Base-by-base conservation (phyloP, 2,797 vertebrate genomes). In the Bovichtus diacanthus region DNA sequence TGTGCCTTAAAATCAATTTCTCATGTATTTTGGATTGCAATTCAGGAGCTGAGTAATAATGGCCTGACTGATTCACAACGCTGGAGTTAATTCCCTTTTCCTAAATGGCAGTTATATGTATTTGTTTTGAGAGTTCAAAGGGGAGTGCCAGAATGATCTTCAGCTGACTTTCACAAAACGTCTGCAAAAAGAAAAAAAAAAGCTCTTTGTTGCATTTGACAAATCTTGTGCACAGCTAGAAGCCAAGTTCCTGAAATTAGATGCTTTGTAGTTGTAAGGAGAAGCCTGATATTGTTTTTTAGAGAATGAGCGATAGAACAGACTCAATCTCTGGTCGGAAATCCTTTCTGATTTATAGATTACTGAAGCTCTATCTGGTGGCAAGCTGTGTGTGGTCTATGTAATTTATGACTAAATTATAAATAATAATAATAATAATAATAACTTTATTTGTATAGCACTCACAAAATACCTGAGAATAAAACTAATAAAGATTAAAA, bases 31-130 rank as follows among this genome's bases (percentile, higher is more conserved):
- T 70, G 63, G 80, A 79, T 82, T 62, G 71, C 50, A 61, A 85
- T 82, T 84, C 67, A 88, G 78, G 61, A 60, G 65, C 76, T 78
- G 74, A 85, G 71, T 82, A 81, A 83, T 87, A 74, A 76, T 70
- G 62, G 66, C 36, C 77, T 79, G 71, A 88, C 58, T 87, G 83
- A 84, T 90, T 78, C 81, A 85, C 63, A 69, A 77, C n/a, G 19
- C 41, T 51, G 66, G 64, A 63, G 64, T 84, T 51, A 34, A 68
- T 56, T 80, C 51, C 19, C 59, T 51, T 75, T 78, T 80, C 58
- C 60, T 85, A 62, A 84, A 88, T 81, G 73, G 64, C 59, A 34
- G 76, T n/a, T 60, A 70, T 72, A 38, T 72, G 76, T 76, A 34
- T 34, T 1, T 61, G 51, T 65, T 65, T 49, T 54, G 31, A 13